phyloP scores from a whole-genome alignment of 2,113 vertebrate genomes.

The Psophia crepitans region DNA sequence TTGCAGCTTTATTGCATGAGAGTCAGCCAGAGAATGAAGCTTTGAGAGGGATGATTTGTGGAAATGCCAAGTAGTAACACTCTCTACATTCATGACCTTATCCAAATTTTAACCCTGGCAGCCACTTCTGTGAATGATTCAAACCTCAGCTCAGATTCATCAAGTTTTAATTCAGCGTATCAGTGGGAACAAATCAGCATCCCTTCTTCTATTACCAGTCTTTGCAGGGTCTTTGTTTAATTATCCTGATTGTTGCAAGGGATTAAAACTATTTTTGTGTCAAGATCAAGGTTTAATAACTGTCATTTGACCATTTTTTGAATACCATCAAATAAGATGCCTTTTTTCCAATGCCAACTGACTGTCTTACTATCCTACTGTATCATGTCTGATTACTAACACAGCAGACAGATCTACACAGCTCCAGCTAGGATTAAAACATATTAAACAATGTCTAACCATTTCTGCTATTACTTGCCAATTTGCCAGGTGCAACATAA shows the following conservation, averaged over 20 bases:
- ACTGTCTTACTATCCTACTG: background rate
- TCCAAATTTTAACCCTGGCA: conserved; percentile 25
- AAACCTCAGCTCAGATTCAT: background rate
- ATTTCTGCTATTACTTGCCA: background rate
- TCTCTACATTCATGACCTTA: conserved; percentile 12
- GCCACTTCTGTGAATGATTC: background rate
- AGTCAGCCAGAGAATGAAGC: background rate
- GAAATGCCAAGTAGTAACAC: conserved; percentile 11
- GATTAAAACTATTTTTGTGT: conserved; percentile 34
- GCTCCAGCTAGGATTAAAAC: background rate
- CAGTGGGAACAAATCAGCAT: conserved; percentile 1
- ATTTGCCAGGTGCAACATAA: background rate
- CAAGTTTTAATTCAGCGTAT: conserved; percentile 30
- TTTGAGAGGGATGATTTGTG: background rate
- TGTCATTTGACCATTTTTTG: background rate
- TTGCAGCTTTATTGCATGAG: conserved; percentile 1
- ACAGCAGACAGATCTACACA: background rate
- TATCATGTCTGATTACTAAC: background rate
- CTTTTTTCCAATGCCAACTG: background rate
- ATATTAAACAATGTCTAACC: background rate
- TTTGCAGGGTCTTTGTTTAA: background rate
- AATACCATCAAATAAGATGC: background rate
- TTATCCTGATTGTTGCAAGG: background rate
- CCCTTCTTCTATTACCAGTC: background rate
- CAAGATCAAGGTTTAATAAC: conserved; percentile 13